Base-by-base conservation (phyloP, 2,113 vertebrate species). In the Colossoma macropomum region DNA sequence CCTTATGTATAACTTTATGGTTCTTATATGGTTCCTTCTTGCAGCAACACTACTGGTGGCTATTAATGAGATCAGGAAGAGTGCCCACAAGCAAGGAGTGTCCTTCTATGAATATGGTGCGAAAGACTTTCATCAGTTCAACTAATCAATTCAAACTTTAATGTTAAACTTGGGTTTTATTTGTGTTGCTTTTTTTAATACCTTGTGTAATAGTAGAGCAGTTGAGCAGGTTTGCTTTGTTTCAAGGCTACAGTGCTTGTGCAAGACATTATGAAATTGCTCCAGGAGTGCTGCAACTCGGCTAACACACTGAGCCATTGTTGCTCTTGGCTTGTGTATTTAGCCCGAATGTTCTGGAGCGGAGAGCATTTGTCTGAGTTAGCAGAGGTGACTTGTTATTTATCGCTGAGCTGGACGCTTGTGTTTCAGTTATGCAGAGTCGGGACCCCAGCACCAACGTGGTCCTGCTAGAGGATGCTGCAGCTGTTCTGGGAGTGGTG, bases 381-480 rank as follows among this genome's bases (percentile, higher is more conserved):
- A 27, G 0, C 12, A 3, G 59, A 62, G 59, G 54, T 56, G 6
- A 23, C 54, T 56, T 4, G 41, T 74, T 52, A 32, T 60, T 45
- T 62, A 16, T 9, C 32, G 2, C 10, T 30, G 30, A 60, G 52
- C 11, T 70, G 50, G 15, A 13, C 21, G 28, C 62, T 6, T 62
- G 54, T 60, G 16, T 60, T 17, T 8, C 91, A 99, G 98, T 99
- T 0, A 96, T 98, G 91, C 95, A 98, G 93, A 97, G 96, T 90
- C 95, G 95, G 75, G 98, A 99, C 89, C 98, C 98, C 12, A 99
- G 98, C 81, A 99, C 98, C 1, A 99, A 99, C 6, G 98, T 99
- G 27, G 96, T 99, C 48, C 92, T 99, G 78, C 89, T 99, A 92
- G 98, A 99, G 89, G 98, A 99, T 30, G 92, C 97, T 74, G 98